Percentiles rank a stretch among this genome's conserved stretches.
Conservation (phyloP, 2,113 vertebrate species). For the Cyanocitta stelleri region DNA sequence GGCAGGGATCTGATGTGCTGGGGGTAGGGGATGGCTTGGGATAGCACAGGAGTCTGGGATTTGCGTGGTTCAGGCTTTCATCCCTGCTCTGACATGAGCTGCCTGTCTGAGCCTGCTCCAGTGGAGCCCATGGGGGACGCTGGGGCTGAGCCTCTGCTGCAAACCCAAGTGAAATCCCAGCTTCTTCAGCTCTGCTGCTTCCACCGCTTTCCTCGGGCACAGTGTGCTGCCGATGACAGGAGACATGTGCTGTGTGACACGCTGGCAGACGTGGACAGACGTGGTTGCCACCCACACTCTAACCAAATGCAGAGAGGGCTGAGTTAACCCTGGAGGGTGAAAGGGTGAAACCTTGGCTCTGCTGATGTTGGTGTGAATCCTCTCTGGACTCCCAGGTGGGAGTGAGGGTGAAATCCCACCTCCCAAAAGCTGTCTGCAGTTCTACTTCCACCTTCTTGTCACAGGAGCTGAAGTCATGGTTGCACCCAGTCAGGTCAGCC, state of each 20-base stretch:
- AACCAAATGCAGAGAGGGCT: fast-evolving
- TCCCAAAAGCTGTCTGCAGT: not conserved
- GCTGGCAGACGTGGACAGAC: not conserved
- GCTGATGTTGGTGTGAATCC: not conserved
- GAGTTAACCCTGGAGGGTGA: not conserved
- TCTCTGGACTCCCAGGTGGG: not conserved
- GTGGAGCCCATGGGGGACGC: fast-evolving
- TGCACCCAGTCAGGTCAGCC: fast-evolving
- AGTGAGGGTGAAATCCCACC: not conserved
- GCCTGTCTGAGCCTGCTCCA: not conserved
- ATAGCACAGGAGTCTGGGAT: not conserved
- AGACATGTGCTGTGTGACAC: not conserved
- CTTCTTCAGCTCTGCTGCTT: not conserved
- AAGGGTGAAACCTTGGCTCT: not conserved
- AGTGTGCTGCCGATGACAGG: not conserved
- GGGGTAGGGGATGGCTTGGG: not conserved
- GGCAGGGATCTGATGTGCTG: not conserved
- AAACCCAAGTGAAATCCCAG: not conserved
- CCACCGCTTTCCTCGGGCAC: not conserved
- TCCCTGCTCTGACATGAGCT: fast-evolving
- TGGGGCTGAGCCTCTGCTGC: not conserved
- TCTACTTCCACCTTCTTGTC: not conserved
- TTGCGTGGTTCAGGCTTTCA: not conserved
- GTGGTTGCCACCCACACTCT: not conserved
- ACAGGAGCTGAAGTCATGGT: not conserved